phyloP scores from a whole-genome alignment of 2,797 vertebrate species.

The Bradypodion pumilum region DNA sequence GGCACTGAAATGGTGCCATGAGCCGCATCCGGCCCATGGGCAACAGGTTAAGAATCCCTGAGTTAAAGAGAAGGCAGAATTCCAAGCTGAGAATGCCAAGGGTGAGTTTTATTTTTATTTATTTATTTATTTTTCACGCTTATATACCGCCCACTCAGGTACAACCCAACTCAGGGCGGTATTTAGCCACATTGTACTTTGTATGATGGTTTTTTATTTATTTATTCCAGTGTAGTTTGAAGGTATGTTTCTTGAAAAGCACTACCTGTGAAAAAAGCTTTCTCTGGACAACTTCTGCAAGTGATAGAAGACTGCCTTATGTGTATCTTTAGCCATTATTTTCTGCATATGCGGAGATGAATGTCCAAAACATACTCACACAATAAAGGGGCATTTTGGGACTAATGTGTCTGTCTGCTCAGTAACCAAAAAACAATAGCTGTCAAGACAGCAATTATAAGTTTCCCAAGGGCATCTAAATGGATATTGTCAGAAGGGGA shows the following conservation, averaged over 20 bases:
- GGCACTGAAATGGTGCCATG: too few relatives aligned
- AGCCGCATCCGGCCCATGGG: too few relatives aligned
- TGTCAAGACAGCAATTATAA: not conserved
- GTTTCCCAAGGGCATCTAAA: too few relatives aligned
- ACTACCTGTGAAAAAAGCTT: slow-evolving; percentile 74
- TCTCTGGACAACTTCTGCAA: slow-evolving; percentile 49
- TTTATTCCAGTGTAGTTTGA: slow-evolving; percentile 76
- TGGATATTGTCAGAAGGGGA: too few relatives aligned
- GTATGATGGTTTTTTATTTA: slow-evolving; percentile 73
- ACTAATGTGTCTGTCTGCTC: not conserved
- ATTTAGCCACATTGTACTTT: slow-evolving; percentile 73
- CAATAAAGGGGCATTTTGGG: not conserved
- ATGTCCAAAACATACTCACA: not conserved
- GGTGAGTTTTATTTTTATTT: slow-evolving; percentile 72
- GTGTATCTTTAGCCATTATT: not conserved
- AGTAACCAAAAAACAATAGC: not conserved
- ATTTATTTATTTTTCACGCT: too few relatives aligned
- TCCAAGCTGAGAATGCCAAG: slow-evolving; percentile 74
- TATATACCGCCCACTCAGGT: too few relatives aligned
- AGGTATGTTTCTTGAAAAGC: slow-evolving; percentile 75
- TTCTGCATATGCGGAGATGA: slow-evolving; percentile 13
- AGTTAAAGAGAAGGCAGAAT: slow-evolving; percentile 69
- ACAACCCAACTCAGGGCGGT: too few relatives aligned
- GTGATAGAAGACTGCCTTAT: not conserved
- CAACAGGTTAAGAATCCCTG: too few relatives aligned